Evolutionary conservation across 1,140 invertebrate genomes (phyloP).

Genomic region (Oncopeltus fasciatus): DNA sequence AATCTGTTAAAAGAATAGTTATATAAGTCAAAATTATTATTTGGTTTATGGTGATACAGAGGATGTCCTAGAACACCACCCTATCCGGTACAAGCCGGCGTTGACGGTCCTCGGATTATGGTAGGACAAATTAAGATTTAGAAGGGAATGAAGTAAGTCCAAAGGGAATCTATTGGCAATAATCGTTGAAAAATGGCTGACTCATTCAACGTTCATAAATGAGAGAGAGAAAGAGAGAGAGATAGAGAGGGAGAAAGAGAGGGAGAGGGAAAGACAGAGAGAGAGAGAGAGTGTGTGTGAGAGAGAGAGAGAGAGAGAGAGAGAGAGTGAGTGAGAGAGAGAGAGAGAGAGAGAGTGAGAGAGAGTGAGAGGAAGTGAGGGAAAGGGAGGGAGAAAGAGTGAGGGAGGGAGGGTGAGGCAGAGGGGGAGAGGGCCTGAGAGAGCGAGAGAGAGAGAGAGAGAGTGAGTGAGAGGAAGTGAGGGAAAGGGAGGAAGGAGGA

Average conservation of each 20-base stretch:
- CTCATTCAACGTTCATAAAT: too few species aligned
- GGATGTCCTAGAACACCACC: too few species aligned
- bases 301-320: constrained; percentile 2
- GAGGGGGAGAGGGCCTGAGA: neutral
- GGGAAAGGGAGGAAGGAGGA: neutral
- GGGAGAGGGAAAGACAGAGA: neutral
- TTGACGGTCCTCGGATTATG: too few species aligned
- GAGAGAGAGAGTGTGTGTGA: neutral
- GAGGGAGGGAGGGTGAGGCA: neutral
- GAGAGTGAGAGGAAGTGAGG: neutral
- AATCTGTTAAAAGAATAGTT: too few species aligned
- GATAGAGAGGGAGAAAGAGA: neutral
- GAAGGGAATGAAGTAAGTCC: too few species aligned
- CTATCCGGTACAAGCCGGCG: too few species aligned
- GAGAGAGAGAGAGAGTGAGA: neutral
- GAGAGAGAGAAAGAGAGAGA: constrained; percentile 2
- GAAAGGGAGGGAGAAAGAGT: neutral
- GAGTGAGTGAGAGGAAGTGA: neutral
- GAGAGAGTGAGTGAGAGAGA: neutral
- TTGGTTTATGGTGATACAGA: too few species aligned
- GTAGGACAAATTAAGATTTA: too few species aligned
- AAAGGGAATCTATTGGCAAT: too few species aligned
- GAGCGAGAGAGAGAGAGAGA: neutral
- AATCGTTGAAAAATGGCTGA: too few species aligned
- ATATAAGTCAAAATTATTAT: too few species aligned